These are phyloP conservation scores for Apus apus DNA, from an alignment of 2,113 vertebrate species.

Conservation along the genomic window DNA sequence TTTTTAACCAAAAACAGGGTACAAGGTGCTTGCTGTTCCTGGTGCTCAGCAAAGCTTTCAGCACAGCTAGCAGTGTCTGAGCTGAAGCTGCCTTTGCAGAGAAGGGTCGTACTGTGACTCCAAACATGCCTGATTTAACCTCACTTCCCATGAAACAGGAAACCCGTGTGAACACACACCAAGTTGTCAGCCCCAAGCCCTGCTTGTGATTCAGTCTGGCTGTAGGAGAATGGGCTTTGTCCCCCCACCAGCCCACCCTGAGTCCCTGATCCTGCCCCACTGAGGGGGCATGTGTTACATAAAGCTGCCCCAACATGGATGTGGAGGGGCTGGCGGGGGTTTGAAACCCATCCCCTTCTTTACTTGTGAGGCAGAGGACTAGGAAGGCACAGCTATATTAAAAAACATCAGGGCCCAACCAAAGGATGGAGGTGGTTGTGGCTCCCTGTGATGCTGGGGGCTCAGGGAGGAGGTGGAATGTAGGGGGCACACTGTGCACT, in stretches of 20 bases:
- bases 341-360: not conserved
- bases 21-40: not conserved
- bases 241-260: accelerated
- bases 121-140: not conserved
- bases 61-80: not conserved
- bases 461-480: not conserved
- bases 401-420: not conserved
- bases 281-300: not conserved
- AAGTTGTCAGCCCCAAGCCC: not conserved
- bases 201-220: not conserved
- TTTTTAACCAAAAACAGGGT: not conserved
- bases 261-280: not conserved
- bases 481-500: not conserved
- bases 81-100: not conserved
- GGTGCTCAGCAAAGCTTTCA: not conserved
- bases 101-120: not conserved
- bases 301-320: not conserved
- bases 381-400: slow-evolving; percentile 20
- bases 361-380: not conserved
- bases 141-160: not conserved
- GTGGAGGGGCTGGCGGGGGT: not conserved
- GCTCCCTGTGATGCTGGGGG: not conserved
- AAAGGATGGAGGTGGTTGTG: not conserved
- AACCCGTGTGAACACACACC: accelerated
- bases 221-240: not conserved